phyloP scores from a whole-genome alignment of 2,113 vertebrate species.

The Centropus bengalensis region DNA sequence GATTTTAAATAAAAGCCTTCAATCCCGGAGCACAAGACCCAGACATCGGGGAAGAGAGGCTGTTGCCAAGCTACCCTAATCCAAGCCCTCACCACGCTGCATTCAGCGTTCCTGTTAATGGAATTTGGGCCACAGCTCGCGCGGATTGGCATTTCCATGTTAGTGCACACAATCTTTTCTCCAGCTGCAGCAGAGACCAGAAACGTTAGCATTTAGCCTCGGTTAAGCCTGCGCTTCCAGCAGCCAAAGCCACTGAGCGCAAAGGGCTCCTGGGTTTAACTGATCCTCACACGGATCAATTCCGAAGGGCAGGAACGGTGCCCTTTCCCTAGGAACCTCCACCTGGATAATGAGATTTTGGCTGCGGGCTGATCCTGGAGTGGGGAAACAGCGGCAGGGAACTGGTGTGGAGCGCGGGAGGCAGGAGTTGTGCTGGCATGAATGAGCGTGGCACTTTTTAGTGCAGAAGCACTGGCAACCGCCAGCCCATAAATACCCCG shows the following conservation, averaged over 20 bases:
- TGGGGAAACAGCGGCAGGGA: fast-evolving
- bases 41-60: background rate
- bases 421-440: fast-evolving
- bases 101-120: background rate
- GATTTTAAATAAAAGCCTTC: background rate
- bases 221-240: background rate
- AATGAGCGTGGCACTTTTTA: fast-evolving
- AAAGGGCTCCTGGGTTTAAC: background rate
- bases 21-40: background rate
- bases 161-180: background rate
- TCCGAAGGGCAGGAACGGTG: background rate
- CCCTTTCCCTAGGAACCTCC: background rate
- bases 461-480: background rate
- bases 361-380: background rate
- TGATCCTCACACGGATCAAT: background rate
- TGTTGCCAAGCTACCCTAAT: background rate
- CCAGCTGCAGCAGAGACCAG: background rate
- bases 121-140: background rate
- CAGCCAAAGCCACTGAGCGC: background rate
- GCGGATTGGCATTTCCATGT: background rate
- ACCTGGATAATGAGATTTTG: background rate
- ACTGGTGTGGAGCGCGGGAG: fast-evolving
- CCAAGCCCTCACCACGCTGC: background rate
- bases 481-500: constrained; percentile 34
- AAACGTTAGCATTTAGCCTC: background rate